Evolutionary conservation across 1,140 invertebrate species (phyloP).

Genomic region (Drosophila bipectinata): DNA sequence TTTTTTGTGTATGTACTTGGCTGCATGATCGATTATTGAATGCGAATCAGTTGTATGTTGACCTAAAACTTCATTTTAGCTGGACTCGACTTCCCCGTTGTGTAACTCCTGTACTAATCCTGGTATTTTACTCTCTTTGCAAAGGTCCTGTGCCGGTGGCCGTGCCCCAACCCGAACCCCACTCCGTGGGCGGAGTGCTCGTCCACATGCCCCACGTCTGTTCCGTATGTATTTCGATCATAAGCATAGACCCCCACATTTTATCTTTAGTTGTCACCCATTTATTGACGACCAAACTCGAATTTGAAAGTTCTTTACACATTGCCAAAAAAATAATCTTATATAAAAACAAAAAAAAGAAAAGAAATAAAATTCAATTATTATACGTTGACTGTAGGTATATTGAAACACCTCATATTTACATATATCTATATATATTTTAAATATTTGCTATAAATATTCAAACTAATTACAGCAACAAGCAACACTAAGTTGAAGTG

Average conservation of each 20-base stretch:
- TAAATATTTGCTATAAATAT: constrained; percentile 62
- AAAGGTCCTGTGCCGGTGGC: constrained; percentile 83
- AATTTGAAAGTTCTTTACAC: constrained; percentile 51
- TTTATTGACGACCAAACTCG: constrained; percentile 50
- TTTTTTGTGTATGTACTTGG: constrained; percentile 59
- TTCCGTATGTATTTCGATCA: constrained; percentile 85
- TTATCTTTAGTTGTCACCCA: constrained; percentile 65
- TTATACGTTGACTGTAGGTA: constrained; percentile 75
- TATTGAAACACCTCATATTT: constrained; percentile 53
- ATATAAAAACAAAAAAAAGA: constrained; percentile 10
- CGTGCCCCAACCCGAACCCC: constrained; percentile 86
- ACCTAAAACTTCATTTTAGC: constrained; percentile 71
- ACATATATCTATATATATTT: constrained; percentile 22
- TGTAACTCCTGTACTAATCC: constrained; percentile 47
- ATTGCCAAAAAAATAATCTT: constrained; percentile 18
- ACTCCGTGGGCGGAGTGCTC: constrained; percentile 92
- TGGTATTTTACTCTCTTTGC: constrained; percentile 45
- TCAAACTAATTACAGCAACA: constrained; percentile 65
- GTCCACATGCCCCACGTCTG: constrained; percentile 95
- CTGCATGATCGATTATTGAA: constrained; percentile 75
- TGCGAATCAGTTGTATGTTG: constrained; percentile 68
- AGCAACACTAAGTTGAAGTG: constrained; percentile 52
- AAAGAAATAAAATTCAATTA: constrained; percentile 31
- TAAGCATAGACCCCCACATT: constrained; percentile 35
- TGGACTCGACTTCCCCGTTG: constrained; percentile 9